Evolutionary conservation across 2,797 vertebrate genomes (phyloP).

Genomic region (Lepus oiostolus): DNA sequence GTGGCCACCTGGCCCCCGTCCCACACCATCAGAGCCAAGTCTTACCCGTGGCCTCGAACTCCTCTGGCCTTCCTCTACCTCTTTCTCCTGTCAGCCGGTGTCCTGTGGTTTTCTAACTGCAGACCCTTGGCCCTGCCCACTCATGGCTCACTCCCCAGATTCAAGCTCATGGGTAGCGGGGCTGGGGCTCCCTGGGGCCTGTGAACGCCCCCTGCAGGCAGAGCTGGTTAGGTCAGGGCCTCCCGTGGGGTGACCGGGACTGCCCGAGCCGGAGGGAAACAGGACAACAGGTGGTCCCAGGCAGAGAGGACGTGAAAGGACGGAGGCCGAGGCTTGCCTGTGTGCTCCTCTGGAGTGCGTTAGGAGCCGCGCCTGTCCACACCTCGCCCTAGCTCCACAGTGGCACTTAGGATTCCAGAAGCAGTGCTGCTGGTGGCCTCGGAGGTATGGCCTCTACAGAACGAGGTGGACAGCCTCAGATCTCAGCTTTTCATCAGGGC

Average conservation of each 20-base stretch:
- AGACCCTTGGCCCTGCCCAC: background rate
- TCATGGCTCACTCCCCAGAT: background rate
- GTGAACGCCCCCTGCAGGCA: background rate
- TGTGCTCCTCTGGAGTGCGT: no score
- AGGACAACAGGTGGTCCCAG: background rate
- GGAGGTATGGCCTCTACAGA: no score
- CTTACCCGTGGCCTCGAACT: background rate
- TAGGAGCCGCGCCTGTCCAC: no score
- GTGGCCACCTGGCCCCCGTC: no score
- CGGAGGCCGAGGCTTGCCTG: no score
- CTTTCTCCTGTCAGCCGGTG: background rate
- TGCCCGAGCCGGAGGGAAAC: no score
- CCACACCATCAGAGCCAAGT: no score
- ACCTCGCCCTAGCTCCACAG: no score
- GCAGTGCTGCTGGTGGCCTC: rapidly evolving
- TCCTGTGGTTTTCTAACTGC: background rate
- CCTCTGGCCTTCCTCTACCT: background rate
- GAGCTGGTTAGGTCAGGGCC: no score
- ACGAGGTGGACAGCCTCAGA: no score
- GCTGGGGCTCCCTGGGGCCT: background rate
- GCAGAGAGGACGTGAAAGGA: background rate
- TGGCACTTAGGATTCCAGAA: no score
- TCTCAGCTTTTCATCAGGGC: no score
- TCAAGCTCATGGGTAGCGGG: background rate
- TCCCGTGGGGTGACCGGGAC: background rate